phyloP scores from a whole-genome alignment of 2,888 invertebrate species.

The Adela reaumurella region DNA sequence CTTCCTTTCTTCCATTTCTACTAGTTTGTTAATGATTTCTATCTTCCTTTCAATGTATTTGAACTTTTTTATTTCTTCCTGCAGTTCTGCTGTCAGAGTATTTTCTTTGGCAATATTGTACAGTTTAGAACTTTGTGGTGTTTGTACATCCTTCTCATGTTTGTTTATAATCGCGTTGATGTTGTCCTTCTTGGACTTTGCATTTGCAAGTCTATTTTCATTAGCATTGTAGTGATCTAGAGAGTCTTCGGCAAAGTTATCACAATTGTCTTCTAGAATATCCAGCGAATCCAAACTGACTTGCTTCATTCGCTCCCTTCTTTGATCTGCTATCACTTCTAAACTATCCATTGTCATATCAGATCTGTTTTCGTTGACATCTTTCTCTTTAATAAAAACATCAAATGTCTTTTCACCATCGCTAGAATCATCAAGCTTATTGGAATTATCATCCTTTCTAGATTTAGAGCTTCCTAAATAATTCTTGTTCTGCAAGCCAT shows the following conservation, averaged over 20 bases:
- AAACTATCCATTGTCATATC: conserved; percentile 61
- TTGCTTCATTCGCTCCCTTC: conserved; percentile 38
- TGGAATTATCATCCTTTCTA: conserved; percentile 37
- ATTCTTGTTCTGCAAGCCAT: conserved; percentile 46
- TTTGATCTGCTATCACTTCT: conserved; percentile 50
- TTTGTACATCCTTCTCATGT: conserved; percentile 21
- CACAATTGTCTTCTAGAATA: conserved; percentile 34
- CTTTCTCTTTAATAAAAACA: conserved; percentile 59
- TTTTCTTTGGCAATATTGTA: conserved; percentile 28
- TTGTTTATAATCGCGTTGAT: conserved; percentile 29
- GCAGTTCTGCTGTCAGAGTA: conserved; percentile 23
- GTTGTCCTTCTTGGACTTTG: conserved; percentile 31
- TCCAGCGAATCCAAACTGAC: conserved; percentile 52
- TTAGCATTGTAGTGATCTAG: conserved; percentile 47
- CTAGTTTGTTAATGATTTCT: conserved; percentile 66
- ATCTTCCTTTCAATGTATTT: conserved; percentile 67
- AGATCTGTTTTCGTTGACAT: conserved; percentile 56
- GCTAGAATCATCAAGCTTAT: conserved; percentile 26
- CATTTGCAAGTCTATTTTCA: conserved; percentile 29
- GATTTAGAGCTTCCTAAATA: conserved; percentile 28
- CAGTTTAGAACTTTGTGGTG: conserved; percentile 21
- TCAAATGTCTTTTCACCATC: conserved; percentile 57
- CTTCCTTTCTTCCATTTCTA: conserved; percentile 65
- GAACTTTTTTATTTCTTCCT: conserved; percentile 59
- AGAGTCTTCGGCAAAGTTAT: conserved; percentile 44